Percentiles rank a stretch among this genome's conserved stretches.
These are phyloP conservation scores for Oligia fasciuncula DNA, from an alignment of 2,888 invertebrate genomes.

Conservation along the genomic window DNA sequence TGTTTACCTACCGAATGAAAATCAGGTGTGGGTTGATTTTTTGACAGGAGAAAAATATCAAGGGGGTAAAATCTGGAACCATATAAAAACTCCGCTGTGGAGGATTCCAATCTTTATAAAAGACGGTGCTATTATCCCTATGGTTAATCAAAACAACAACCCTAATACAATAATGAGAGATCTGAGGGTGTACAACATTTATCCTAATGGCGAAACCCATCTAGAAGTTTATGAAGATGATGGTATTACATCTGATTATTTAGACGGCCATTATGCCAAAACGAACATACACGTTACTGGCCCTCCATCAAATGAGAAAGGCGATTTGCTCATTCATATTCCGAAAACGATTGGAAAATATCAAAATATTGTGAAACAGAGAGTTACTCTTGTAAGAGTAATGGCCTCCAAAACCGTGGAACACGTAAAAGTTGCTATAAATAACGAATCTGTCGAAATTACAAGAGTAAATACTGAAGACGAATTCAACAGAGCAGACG, in stretches of 20 bases:
- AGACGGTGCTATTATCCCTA: slow-evolving; percentile 86
- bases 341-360: slow-evolving; percentile 79
- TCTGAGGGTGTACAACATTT: slow-evolving; percentile 78
- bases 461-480: slow-evolving; percentile 72
- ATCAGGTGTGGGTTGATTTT: slow-evolving; percentile 85
- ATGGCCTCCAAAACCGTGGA: slow-evolving; percentile 74
- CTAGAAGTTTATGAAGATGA: slow-evolving; percentile 85
- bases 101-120: slow-evolving; percentile 84
- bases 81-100: slow-evolving; percentile 81
- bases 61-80: slow-evolving; percentile 83
- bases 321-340: slow-evolving; percentile 77
- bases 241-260: slow-evolving; percentile 79
- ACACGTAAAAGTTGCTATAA: slow-evolving; percentile 76
- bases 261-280: slow-evolving; percentile 73
- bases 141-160: slow-evolving; percentile 84
- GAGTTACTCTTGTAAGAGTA: slow-evolving; percentile 80
- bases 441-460: slow-evolving; percentile 74
- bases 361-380: slow-evolving; percentile 76
- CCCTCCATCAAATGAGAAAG: slow-evolving; percentile 72
- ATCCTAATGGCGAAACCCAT: slow-evolving; percentile 76
- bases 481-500: slow-evolving; percentile 75
- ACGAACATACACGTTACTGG: slow-evolving; percentile 76
- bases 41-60: slow-evolving; percentile 84
- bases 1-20: slow-evolving; percentile 79
- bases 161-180: slow-evolving; percentile 79